Conservation (phyloP, 2,888 invertebrate genomes). For the Lycia hirtaria region DNA sequence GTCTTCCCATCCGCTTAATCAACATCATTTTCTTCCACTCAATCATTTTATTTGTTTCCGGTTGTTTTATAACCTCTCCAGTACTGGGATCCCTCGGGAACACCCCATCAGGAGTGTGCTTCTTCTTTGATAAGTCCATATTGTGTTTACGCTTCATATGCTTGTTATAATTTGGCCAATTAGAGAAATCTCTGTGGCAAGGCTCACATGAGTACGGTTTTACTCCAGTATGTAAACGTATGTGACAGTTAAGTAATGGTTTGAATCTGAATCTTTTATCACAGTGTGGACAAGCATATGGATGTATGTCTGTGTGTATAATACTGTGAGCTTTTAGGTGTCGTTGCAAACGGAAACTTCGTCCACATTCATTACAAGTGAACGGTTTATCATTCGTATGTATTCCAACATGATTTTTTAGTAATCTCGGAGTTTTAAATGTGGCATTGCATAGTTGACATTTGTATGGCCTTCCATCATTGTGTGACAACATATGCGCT, state of each 20-base stretch:
- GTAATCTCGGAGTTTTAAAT: conserved; percentile 56
- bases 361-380: conserved; percentile 62
- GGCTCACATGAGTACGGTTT: conserved; percentile 89
- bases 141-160: conserved; percentile 91
- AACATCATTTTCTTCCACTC: conserved; percentile 65
- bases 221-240: conserved; percentile 88
- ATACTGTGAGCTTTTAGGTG: conserved; percentile 87
- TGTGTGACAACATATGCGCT: conserved; percentile 61
- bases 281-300: conserved; percentile 89
- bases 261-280: conserved; percentile 86
- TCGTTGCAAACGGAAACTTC: conserved; percentile 55
- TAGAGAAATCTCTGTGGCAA: conserved; percentile 88
- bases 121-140: conserved; percentile 66
- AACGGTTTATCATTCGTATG: conserved; percentile 61
- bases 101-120: conserved; percentile 67
- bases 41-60: conserved; percentile 52
- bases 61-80: conserved; percentile 51
- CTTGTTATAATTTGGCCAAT: conserved; percentile 92
- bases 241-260: conserved; percentile 71
- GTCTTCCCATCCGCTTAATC: conserved; percentile 45
- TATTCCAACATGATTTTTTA: conserved; percentile 57
- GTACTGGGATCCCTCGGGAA: conserved; percentile 65
- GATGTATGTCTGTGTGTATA: conserved; percentile 90
- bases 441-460: conserved; percentile 68
- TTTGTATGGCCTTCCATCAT: conserved; percentile 59